These are phyloP conservation scores for Benitochromis conjunctus DNA, from an alignment of 2,113 vertebrate genomes.

Conservation along the genomic window DNA sequence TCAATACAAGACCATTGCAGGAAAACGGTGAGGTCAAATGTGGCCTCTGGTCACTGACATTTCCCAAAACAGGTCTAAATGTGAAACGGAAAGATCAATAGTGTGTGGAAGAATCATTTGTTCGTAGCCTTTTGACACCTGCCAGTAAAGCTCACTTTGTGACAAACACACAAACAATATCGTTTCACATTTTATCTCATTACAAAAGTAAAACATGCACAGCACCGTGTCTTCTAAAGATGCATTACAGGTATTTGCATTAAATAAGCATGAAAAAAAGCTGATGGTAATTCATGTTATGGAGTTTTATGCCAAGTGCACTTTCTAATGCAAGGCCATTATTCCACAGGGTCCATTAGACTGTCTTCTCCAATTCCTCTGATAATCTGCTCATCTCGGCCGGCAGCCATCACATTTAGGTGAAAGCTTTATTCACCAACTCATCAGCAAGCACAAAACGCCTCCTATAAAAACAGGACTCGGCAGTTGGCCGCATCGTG, in stretches of 20 bases:
- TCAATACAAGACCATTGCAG: conserved; percentile 9
- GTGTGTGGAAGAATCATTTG: background rate
- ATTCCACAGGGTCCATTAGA: background rate
- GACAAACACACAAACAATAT: background rate
- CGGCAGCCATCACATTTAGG: background rate
- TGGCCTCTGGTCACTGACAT: background rate
- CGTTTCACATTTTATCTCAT: conserved; percentile 17
- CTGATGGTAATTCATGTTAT: background rate
- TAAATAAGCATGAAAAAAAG: background rate
- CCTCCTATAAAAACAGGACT: background rate
- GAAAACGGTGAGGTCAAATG: background rate
- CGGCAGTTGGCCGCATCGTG: background rate
- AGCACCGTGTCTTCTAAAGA: background rate
- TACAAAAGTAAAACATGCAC: background rate
- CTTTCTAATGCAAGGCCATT: background rate
- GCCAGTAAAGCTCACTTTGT: background rate
- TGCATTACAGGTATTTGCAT: background rate
- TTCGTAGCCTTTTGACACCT: background rate
- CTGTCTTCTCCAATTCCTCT: background rate
- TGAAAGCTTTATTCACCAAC: background rate
- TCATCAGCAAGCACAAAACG: background rate
- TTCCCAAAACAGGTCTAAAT: background rate
- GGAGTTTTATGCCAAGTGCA: background rate
- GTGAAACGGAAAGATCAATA: conserved; percentile 43
- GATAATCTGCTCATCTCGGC: conserved; percentile 10